A percentile compares a stretch with the other conserved stretches of the same genome.
Evolutionary conservation across 2,888 invertebrate genomes (phyloP).

Genomic region (Watsonalla binaria): DNA sequence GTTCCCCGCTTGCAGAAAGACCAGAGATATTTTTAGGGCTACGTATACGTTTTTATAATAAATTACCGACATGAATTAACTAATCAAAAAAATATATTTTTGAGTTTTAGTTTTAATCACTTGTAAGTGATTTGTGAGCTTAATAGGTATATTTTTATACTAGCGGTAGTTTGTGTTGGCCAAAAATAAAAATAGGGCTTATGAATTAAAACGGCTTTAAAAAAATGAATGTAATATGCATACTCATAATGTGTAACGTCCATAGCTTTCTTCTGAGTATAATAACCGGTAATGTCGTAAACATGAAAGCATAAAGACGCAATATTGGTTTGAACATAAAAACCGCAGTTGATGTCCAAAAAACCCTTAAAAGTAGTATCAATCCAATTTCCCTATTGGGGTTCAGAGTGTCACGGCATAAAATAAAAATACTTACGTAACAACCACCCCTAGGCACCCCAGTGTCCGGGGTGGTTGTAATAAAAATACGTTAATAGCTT

Average conservation of each 20-base stretch:
- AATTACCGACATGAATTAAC: too few relatives aligned
- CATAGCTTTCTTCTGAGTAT: slow-evolving; percentile 12
- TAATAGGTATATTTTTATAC: too few relatives aligned
- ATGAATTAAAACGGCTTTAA: too few relatives aligned
- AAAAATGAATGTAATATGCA: neutral
- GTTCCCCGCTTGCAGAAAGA: too few relatives aligned
- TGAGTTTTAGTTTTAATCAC: too few relatives aligned
- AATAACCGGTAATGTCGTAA: slow-evolving; percentile 52
- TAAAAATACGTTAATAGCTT: slow-evolving; percentile 70
- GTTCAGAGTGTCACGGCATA: slow-evolving; percentile 69
- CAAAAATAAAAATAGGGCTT: too few relatives aligned
- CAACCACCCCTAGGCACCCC: slow-evolving; percentile 45
- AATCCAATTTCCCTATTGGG: slow-evolving; percentile 75
- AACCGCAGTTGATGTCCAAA: slow-evolving; percentile 65
- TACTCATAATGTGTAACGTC: neutral
- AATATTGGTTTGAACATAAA: slow-evolving; percentile 66
- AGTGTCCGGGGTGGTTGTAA: slow-evolving; percentile 38
- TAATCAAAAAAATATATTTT: too few relatives aligned
- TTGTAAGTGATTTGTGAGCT: too few relatives aligned
- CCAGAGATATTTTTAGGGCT: too few relatives aligned
- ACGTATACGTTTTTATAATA: too few relatives aligned
- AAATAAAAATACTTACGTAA: slow-evolving; percentile 73
- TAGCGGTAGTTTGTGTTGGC: too few relatives aligned
- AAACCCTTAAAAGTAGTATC: slow-evolving; percentile 73
- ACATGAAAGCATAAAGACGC: slow-evolving; percentile 57